phyloP scores from a whole-genome alignment of 2,888 invertebrate genomes.

The Andrena camellia region DNA sequence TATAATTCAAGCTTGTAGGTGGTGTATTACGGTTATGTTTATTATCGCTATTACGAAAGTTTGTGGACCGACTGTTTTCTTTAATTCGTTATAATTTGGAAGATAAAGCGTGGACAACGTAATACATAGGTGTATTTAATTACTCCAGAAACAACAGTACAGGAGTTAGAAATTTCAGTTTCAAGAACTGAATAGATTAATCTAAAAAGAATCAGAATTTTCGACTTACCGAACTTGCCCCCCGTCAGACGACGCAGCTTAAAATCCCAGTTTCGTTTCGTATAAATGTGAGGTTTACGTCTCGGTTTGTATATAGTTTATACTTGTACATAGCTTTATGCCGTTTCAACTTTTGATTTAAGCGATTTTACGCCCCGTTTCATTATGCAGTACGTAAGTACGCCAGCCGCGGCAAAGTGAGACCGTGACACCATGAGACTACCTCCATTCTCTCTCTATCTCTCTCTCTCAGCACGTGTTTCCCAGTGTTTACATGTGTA shows the following conservation, averaged over 20 bases:
- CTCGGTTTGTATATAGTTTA: constrained; percentile 63
- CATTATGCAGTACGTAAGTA: constrained; percentile 43
- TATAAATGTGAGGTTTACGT: constrained; percentile 44
- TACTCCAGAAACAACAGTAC: no score
- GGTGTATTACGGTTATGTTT: no score
- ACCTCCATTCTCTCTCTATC: background rate
- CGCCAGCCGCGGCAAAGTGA: constrained; percentile 43
- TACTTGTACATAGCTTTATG: constrained; percentile 52
- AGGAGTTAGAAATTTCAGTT: background rate
- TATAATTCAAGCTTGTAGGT: no score
- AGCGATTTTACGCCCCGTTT: constrained; percentile 47
- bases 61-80: no score
- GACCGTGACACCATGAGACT: constrained; percentile 31
- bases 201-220: background rate
- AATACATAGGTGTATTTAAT: no score
- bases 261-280: constrained; percentile 40
- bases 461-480: constrained; percentile 36
- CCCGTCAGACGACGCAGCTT: constrained; percentile 18
- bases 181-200: background rate
- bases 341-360: constrained; percentile 55
- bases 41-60: no score
- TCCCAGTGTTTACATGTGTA: constrained; percentile 53
- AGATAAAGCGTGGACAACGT: background rate
- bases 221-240: background rate
- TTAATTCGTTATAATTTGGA: background rate